A percentile compares a stretch with the other conserved stretches of the same genome.
Conservation (phyloP, 37 sponge, comb jelly and placozoan species). For the Geodia barretti region DNA sequence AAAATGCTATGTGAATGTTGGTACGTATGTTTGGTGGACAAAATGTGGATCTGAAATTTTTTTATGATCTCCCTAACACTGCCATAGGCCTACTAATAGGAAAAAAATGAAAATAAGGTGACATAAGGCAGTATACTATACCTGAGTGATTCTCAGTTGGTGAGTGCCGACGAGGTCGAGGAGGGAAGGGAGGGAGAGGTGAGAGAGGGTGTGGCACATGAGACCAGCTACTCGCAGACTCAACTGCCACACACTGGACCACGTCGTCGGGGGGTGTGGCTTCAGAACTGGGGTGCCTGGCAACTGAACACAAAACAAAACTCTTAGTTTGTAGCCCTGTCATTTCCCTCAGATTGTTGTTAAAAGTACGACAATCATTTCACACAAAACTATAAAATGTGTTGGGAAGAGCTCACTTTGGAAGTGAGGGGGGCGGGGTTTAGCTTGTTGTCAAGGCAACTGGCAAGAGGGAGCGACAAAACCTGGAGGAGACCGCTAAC, state of each 20-base stretch:
- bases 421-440: slow-evolving; percentile 4
- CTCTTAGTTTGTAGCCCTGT: neutral
- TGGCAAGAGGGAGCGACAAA: slow-evolving; percentile 43
- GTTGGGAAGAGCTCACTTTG: too few species aligned
- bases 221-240: slow-evolving; percentile 9
- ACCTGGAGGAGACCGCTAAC: slow-evolving; percentile 35
- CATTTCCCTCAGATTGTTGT: too few species aligned
- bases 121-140: too few species aligned
- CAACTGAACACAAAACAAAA: neutral
- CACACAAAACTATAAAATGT: too few species aligned
- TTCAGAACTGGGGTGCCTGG: neutral
- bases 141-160: neutral
- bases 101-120: too few species aligned
- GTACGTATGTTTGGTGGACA: too few species aligned
- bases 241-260: slow-evolving; percentile 50
- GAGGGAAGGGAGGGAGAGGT: neutral
- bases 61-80: too few species aligned
- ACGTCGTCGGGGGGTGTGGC: slow-evolving; percentile 8
- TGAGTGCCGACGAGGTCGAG: neutral
- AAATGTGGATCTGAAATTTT: too few species aligned
- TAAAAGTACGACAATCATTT: too few species aligned
- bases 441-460: slow-evolving; percentile 9
- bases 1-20: too few species aligned
- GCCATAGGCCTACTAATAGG: too few species aligned
- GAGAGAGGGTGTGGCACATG: neutral